Evolutionary conservation across 2,113 vertebrate genomes (phyloP).

Genomic region (Haemorhous mexicanus): DNA sequence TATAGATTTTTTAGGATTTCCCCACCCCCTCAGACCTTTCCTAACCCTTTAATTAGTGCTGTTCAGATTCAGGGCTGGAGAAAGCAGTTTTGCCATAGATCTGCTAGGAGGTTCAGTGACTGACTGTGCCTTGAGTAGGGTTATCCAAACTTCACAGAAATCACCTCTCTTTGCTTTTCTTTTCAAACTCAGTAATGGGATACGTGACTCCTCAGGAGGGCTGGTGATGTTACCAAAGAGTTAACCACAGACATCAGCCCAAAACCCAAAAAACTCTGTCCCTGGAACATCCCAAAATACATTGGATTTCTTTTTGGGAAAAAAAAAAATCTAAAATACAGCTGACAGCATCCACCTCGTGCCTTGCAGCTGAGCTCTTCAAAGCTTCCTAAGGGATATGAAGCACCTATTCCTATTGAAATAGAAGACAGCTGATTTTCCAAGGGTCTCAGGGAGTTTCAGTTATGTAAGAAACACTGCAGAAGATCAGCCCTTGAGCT

Average conservation of each 20-base stretch:
- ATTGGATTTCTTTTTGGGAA: neutral
- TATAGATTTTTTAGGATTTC: neutral
- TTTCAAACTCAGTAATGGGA: neutral
- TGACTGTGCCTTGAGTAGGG: neutral
- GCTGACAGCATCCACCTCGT: neutral
- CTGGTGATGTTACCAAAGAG: neutral
- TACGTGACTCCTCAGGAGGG: neutral
- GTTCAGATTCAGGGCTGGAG: neutral
- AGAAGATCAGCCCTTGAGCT: neutral
- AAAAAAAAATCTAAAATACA: neutral
- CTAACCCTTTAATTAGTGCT: neutral
- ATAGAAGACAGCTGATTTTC: neutral
- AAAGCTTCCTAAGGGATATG: neutral
- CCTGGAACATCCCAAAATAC: neutral
- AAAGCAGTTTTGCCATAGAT: neutral
- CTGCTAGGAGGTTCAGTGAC: neutral
- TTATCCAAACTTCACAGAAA: neutral
- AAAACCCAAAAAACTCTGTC: neutral
- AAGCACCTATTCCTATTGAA: conserved; percentile 18
- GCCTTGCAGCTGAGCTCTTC: conserved; percentile 16
- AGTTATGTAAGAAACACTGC: neutral
- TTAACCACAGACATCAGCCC: neutral
- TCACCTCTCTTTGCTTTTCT: neutral
- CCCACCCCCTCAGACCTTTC: neutral
- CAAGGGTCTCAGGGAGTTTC: neutral